Evolutionary conservation across 2,797 vertebrate species (phyloP).

Genomic region (Perodicticus potto): DNA sequence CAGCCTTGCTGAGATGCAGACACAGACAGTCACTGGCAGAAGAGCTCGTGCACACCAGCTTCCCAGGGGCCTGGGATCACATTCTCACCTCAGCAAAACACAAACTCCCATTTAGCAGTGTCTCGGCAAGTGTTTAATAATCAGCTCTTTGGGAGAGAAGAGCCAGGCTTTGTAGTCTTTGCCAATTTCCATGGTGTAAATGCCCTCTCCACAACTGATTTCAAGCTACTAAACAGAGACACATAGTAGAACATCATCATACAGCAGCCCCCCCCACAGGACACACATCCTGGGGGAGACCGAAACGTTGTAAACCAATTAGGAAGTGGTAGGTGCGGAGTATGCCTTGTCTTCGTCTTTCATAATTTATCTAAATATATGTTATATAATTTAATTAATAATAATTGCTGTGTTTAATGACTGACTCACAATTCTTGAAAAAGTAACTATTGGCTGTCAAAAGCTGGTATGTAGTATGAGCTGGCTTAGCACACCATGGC

Average conservation of each 20-base stretch:
- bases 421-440: not conserved
- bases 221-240: not conserved
- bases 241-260: rapidly evolving
- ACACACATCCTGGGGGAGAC: not conserved
- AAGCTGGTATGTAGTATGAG: not conserved
- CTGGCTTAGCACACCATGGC: too few relatives aligned
- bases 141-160: not conserved
- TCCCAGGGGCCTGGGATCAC: not conserved
- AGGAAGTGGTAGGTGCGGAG: not conserved
- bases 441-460: not conserved
- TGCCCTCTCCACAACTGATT: not conserved
- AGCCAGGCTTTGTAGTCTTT: not conserved
- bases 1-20: not conserved
- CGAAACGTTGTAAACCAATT: not conserved
- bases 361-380: not conserved
- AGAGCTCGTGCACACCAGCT: not conserved
- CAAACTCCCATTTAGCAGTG: not conserved
- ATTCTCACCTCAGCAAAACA: not conserved
- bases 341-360: not conserved
- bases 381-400: not conserved
- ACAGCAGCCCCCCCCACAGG: not conserved
- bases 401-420: not conserved
- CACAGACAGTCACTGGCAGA: not conserved
- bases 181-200: not conserved
- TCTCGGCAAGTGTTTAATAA: not conserved